Conservation (phyloP, 2,797 vertebrate species). For the Betta splendens region DNA sequence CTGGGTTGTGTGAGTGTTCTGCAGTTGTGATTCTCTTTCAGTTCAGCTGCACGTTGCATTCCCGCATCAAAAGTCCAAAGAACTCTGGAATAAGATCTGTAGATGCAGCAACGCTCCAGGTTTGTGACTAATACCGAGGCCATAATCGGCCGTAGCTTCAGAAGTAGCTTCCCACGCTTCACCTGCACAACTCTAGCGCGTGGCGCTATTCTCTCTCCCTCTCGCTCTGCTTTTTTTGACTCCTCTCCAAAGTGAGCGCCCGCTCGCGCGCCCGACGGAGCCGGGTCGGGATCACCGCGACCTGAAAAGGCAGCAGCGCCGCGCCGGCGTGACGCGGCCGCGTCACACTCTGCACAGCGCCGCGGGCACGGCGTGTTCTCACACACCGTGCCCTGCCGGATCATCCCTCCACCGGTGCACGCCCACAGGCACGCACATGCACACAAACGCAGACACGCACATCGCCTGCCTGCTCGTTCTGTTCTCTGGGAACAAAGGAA, state of each 20-base stretch:
- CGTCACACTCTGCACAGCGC: constrained; percentile 22
- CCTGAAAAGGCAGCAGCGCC: constrained; percentile 36
- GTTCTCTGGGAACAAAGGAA: constrained; percentile 35
- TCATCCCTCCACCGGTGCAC: constrained; percentile 1
- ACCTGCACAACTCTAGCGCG: constrained; percentile 3
- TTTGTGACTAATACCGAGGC: constrained; percentile 2
- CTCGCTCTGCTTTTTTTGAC: too few relatives aligned
- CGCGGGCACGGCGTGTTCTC: constrained; percentile 30
- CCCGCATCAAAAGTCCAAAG: background rate
- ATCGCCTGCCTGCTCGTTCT: constrained; percentile 22
- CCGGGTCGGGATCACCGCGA: constrained; percentile 58
- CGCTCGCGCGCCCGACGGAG: too few relatives aligned
- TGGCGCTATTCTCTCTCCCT: constrained; percentile 1
- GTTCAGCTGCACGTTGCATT: constrained; percentile 1
- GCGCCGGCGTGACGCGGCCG: constrained; percentile 29
- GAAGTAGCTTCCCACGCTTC: constrained; percentile 26
- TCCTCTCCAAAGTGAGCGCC: constrained; percentile 1
- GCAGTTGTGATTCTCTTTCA: constrained; percentile 24
- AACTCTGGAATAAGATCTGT: too few relatives aligned
- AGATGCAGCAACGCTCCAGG: too few relatives aligned
- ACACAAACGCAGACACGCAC: constrained; percentile 17
- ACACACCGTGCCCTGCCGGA: constrained; percentile 1
- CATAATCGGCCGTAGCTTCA: constrained; percentile 19
- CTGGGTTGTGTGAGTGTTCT: constrained; percentile 8
- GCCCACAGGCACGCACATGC: constrained; percentile 1